Base-by-base conservation (phyloP, 1,140 invertebrate genomes). In the Medauroidea extradentata region DNA sequence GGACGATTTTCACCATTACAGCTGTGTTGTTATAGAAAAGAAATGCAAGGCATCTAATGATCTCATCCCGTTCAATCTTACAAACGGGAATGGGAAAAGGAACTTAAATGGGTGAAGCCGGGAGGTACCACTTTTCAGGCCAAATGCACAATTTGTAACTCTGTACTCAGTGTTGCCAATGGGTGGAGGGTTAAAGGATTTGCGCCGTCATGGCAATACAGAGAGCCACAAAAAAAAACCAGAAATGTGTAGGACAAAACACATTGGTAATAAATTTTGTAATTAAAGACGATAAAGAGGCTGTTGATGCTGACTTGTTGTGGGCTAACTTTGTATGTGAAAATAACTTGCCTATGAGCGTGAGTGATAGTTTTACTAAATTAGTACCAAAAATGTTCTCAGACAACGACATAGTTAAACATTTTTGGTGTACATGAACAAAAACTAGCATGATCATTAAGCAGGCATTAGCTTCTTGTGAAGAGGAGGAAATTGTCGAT, bases 171-270 rank as follows among this genome's bases (percentile, higher is more conserved):
- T n/a, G 44, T 46, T 19, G 3, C 18, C 44, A 46, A 21, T 19
- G 44, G n/a, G n/a, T n/a, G n/a, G 44, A 21, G 44, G 44, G 18
- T 19, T 46, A n/a, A 46, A 46, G 24, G 44, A 46, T 46, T 46
- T 46, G 44, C 13, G 44, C 24, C 44, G 44, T 25, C 44, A 46
- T 46, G 44, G 24, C 18, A 46, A 19, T 21, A 46, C 44, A 5
- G 44, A 46, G 44, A 21, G 18, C 18, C 5, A 46, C 44, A 46
- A 46, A 46, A 46, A 25, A 46, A n/a, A 46, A 46, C 13, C 18
- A 5, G 5, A 46, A 13, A 25, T 19, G 18, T 46, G 44, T 46
- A 7, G 44, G 13, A 19, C 44, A 25, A 46, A 46, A 25, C 44
- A 7, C 18, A 5, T 46, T 13, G 18, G 4, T 46, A 5, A 46